Percentiles rank a stretch among this genome's conserved stretches.
Conservation (phyloP, 1,140 invertebrate genomes). For the Sesamia nonagrioides region DNA sequence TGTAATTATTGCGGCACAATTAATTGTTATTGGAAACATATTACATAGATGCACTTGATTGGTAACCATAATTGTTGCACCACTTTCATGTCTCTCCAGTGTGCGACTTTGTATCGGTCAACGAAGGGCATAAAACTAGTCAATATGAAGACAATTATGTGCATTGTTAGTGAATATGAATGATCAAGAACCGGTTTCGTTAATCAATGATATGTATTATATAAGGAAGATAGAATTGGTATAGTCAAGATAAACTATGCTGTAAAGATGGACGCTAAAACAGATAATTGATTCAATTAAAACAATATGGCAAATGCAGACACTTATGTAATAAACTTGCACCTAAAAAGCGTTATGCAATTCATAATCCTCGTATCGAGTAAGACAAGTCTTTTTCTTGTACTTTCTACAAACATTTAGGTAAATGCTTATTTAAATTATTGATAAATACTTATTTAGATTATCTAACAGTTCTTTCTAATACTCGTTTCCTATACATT, state of each 20-base stretch:
- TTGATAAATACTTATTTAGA: background rate
- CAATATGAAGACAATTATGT: background rate
- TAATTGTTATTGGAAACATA: conserved; percentile 21
- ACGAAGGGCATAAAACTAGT: background rate
- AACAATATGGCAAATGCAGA: background rate
- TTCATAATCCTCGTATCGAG: conserved; percentile 12
- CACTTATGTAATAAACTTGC: conserved; percentile 12
- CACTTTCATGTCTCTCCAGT: background rate
- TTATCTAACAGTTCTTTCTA: too few relatives aligned
- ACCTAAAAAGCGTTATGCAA: conserved; percentile 2
- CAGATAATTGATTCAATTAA: conserved; percentile 7
- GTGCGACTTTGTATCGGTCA: too few relatives aligned
- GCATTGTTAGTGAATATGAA: background rate
- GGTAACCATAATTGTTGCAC: background rate
- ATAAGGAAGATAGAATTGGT: too few relatives aligned
- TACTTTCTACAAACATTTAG: background rate
- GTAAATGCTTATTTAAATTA: background rate
- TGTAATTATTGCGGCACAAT: conserved; percentile 27
- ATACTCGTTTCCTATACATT: background rate
- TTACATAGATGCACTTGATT: background rate
- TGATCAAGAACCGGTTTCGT: too few relatives aligned
- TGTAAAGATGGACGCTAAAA: background rate
- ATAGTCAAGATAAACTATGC: background rate
- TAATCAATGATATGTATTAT: too few relatives aligned
- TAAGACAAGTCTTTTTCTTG: background rate